Percentiles rank a stretch among this genome's conserved stretches.
These are phyloP conservation scores for Sebastes baramenuke DNA, from an alignment of 2,797 vertebrate genomes.

Conservation along the genomic window DNA sequence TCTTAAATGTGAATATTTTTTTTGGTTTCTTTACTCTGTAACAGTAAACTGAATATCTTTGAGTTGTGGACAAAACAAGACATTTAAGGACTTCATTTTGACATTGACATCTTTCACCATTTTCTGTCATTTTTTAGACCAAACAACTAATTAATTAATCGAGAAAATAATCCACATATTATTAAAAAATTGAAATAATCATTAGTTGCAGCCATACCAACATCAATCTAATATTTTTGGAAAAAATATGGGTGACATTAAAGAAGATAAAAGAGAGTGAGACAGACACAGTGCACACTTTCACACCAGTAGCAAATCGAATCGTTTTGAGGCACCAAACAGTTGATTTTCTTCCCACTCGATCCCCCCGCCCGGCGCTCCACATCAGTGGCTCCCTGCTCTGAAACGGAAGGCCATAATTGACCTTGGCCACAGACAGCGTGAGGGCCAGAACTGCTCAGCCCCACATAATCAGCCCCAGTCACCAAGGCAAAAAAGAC, in stretches of 20 bases:
- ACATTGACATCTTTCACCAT: too few species aligned
- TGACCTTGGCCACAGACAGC: constrained; percentile 82
- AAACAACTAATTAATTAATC: too few species aligned
- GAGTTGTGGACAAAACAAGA: too few species aligned
- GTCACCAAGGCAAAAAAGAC: constrained; percentile 52
- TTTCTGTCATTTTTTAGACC: too few species aligned
- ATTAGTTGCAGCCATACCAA: too few species aligned
- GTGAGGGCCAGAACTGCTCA: constrained; percentile 72
- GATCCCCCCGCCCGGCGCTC: constrained; percentile 45
- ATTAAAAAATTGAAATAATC: too few species aligned
- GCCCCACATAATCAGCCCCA: constrained; percentile 74
- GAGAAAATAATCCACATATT: too few species aligned
- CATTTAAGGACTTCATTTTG: too few species aligned
- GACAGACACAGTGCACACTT: constrained; percentile 35
- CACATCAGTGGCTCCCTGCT: constrained; percentile 71
- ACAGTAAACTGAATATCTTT: too few species aligned
- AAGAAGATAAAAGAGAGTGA: constrained; percentile 34
- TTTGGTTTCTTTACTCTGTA: too few species aligned
- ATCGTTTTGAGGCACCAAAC: constrained; percentile 65
- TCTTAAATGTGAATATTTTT: too few species aligned
- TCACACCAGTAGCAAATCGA: constrained; percentile 64
- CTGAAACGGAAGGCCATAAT: constrained; percentile 77
- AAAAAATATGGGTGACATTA: constrained; percentile 38
- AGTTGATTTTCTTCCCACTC: constrained; percentile 71
- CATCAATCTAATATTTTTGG: constrained; percentile 13